These are phyloP conservation scores for Eunapius fragilis DNA, from an alignment of 37 sponge, comb jelly and placozoan species.

Conservation along the genomic window DNA sequence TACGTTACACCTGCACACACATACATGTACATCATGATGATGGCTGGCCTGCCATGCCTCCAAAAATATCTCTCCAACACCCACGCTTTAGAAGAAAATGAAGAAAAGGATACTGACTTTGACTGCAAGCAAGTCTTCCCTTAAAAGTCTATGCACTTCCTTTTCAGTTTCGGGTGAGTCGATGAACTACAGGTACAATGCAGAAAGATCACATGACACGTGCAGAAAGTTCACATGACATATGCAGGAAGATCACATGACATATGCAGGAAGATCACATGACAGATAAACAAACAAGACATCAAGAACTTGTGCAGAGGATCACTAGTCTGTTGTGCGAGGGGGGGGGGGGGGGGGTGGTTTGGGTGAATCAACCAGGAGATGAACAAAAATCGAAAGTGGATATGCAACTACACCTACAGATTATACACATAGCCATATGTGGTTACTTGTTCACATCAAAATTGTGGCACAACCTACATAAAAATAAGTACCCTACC, in stretches of 20 bases:
- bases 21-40: not conserved
- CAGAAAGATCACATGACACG: not conserved
- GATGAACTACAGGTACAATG: constrained; percentile 45
- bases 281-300: not conserved
- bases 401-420: too few species aligned
- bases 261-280: not conserved
- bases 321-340: too few species aligned
- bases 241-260: not conserved
- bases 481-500: too few species aligned
- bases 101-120: constrained; percentile 72
- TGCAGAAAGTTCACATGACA: not conserved
- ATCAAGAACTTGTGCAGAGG: not conserved
- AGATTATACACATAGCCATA: too few species aligned
- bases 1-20: not conserved
- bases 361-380: too few species aligned
- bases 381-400: too few species aligned
- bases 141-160: constrained; percentile 89
- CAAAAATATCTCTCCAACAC: not conserved
- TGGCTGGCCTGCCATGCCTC: too few species aligned
- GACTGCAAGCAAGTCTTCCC: constrained; percentile 88
- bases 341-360: too few species aligned
- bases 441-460: too few species aligned
- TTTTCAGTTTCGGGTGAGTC: constrained; percentile 96
- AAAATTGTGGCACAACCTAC: too few species aligned
- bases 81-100: too few species aligned